Base-by-base conservation (phyloP, 2,113 vertebrate genomes). In the Tonatia bakeri region DNA sequence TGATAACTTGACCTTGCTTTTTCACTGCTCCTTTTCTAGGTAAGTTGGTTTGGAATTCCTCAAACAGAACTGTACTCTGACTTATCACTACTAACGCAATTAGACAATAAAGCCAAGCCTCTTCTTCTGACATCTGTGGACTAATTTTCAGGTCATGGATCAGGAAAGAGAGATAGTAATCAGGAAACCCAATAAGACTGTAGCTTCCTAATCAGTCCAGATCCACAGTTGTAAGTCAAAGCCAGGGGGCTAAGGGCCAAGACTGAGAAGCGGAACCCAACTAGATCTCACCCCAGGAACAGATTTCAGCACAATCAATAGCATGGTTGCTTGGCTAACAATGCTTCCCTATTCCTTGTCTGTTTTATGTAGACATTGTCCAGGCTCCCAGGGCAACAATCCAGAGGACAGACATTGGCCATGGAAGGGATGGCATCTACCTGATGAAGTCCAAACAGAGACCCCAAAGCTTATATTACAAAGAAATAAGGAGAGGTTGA, bases 41-140 rank as follows among this genome's bases (percentile, higher is more conserved):
- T 95, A 85, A 79, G 19, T 81, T 94, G 52, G 47, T 36, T 90
- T 84, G 70, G 59, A 54, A 96, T 95, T 85, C 83, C 61, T 96
- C 47, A 86, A 69, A 43, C 69, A 83, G 52, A 89, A 73, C 50
- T 94, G 14, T 67, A 89, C 4, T 94, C 70, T 96, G 87, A 95
- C 24, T 96, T 87, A 91, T 82, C 52, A 86, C 40, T 28, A 75
- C 76, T 59, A 88, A 93, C 75, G 19, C 43, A 94, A 91, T 83
- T 95, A 88, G 70, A 86, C 22, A 90, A 28, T 94, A 90, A 97
- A 94, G 43, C 47, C 87, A 95, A 96, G 43, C 1, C 11, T 79
- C 45, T 96, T 93, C 56, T 22, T 31, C 40, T 97, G 77, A 93
- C 50, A 83, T 91, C n/a, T 83, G 28, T 95, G 79, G 36, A 89